A percentile compares a stretch with the other conserved stretches of the same genome.
Evolutionary conservation across 2,797 vertebrate genomes (phyloP).

Genomic region (Acrossocheilus fasciatus): DNA sequence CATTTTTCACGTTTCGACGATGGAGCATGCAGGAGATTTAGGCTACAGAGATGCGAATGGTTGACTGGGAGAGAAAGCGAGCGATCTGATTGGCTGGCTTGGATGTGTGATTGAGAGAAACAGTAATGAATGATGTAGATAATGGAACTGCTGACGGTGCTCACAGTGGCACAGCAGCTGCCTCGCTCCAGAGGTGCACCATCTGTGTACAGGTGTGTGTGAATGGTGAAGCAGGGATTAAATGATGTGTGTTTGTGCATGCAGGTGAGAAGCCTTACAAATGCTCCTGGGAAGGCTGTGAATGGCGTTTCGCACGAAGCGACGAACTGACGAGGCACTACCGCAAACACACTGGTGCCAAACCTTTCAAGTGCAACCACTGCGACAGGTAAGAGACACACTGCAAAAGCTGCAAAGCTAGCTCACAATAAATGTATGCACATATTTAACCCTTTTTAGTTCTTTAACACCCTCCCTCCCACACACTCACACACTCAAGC

Average conservation of each 20-base stretch:
- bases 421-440: neutral
- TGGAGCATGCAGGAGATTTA: slow-evolving; percentile 41
- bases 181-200: slow-evolving; percentile 42
- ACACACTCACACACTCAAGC: neutral
- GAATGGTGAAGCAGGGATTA: slow-evolving; percentile 39
- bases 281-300: slow-evolving; percentile 99
- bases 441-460: slow-evolving; percentile 1
- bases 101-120: slow-evolving; percentile 51
- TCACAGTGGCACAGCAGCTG: slow-evolving; percentile 19
- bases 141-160: slow-evolving; percentile 37
- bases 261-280: slow-evolving; percentile 99
- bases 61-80: slow-evolving; percentile 63
- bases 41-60: slow-evolving; percentile 50
- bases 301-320: slow-evolving; percentile 99
- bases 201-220: slow-evolving; percentile 36
- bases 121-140: slow-evolving; percentile 48
- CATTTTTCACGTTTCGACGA: neutral
- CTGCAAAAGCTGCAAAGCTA: slow-evolving; percentile 5
- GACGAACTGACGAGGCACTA: slow-evolving; percentile 99
- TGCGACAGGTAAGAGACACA: slow-evolving; percentile 92
- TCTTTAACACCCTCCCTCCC: neutral
- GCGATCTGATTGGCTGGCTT: slow-evolving; percentile 34
- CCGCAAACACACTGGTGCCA: slow-evolving; percentile 99
- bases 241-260: slow-evolving; percentile 63
- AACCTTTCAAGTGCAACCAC: slow-evolving; percentile 99